Evolutionary conservation across 2,888 invertebrate species (phyloP).

Genomic region (Drosophila putrida): DNA sequence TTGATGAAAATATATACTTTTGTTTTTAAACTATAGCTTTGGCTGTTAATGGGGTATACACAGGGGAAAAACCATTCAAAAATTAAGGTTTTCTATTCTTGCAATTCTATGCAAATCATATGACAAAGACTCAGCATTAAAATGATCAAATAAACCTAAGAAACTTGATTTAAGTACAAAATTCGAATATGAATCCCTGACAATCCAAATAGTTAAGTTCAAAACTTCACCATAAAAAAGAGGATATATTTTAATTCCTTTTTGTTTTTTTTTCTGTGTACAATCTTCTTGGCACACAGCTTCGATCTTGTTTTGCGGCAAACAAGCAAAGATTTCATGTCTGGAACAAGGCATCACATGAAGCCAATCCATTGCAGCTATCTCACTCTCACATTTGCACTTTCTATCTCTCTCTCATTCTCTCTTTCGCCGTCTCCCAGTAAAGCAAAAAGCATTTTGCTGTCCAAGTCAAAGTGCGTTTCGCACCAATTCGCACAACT

Average conservation of each 20-base stretch:
- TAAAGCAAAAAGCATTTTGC: conserved; percentile 58
- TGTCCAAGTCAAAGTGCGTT: conserved; percentile 78
- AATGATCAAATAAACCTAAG: too few species aligned
- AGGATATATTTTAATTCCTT: too few species aligned
- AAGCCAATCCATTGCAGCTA: conserved; percentile 54
- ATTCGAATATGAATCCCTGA: too few species aligned
- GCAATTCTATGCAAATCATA: too few species aligned
- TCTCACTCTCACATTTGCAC: conserved; percentile 6
- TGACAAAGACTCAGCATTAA: too few species aligned
- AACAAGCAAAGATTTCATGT: conserved; percentile 31
- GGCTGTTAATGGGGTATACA: neutral
- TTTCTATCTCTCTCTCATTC: neutral
- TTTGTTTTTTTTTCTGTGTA: too few species aligned
- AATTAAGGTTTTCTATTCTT: too few species aligned
- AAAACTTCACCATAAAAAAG: too few species aligned
- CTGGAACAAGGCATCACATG: conserved; percentile 61
- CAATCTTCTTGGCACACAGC: neutral
- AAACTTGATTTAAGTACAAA: too few species aligned
- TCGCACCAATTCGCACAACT: conserved; percentile 73
- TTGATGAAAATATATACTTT: neutral
- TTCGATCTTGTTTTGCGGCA: conserved; percentile 27
- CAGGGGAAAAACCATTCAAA: neutral
- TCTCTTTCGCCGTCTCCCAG: conserved; percentile 9
- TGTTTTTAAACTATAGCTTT: neutral
- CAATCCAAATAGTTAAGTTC: too few species aligned